phyloP scores from a whole-genome alignment of 2,888 invertebrate species.

The Scrobipalpa costella region DNA sequence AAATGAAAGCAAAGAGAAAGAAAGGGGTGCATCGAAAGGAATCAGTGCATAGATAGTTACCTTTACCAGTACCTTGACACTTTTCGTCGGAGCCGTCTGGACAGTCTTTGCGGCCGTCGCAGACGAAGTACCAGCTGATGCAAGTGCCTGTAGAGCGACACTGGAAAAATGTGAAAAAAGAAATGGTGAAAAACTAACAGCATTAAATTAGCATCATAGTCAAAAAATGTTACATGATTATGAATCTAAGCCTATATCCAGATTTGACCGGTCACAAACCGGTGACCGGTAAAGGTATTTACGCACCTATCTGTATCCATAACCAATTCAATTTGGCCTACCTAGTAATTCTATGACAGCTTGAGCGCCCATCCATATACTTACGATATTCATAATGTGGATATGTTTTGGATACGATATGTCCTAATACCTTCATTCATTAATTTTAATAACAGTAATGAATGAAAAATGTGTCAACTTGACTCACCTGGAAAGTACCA shows the following conservation, averaged over 20 bases:
- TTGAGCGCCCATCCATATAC: no score
- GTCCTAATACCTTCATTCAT: no score
- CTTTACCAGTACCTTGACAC: constrained; percentile 82
- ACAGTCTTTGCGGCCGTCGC: constrained; percentile 92
- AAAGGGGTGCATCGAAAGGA: constrained; percentile 41
- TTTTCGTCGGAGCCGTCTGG: constrained; percentile 93
- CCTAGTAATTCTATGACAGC: no score
- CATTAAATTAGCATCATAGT: neutral
- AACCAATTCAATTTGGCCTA: no score
- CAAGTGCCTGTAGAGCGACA: constrained; percentile 92
- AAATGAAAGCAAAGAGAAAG: constrained; percentile 31
- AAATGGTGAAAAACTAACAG: no score
- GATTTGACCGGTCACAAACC: no score
- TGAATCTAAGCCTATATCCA: neutral
- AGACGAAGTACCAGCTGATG: constrained; percentile 96
- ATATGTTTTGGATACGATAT: no score
- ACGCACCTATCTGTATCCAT: no score
- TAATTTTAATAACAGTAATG: no score
- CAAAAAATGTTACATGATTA: no score
- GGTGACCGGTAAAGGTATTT: no score
- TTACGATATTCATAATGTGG: no score
- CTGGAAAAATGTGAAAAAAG: constrained; percentile 67
- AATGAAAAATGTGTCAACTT: neutral
- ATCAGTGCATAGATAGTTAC: constrained; percentile 61
- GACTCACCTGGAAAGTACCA: constrained; percentile 90